Evolutionary conservation across 2,113 vertebrate species (phyloP).

Genomic region (Rostratula benghalensis): DNA sequence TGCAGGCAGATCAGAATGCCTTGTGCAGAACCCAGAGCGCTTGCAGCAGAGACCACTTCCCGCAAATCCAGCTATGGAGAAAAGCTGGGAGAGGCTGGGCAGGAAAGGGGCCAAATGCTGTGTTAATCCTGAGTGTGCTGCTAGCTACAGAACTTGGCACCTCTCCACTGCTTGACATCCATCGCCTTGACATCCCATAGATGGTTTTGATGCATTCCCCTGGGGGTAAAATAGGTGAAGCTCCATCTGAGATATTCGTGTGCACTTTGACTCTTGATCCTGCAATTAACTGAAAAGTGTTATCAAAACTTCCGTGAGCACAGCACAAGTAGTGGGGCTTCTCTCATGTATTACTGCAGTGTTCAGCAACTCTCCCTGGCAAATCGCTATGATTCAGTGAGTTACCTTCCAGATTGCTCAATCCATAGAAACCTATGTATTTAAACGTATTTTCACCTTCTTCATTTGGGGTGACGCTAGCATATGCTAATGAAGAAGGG

Average conservation of each 20-base stretch:
- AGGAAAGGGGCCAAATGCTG: background rate
- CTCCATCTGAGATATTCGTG: background rate
- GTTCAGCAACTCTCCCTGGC: background rate
- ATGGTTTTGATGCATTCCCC: background rate
- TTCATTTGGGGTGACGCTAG: background rate
- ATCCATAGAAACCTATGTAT: background rate
- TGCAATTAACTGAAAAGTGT: accelerated
- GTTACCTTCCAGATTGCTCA: background rate
- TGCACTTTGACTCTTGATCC: background rate
- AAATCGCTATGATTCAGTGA: background rate
- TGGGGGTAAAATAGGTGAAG: background rate
- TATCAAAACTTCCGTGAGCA: background rate
- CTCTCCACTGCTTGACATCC: background rate
- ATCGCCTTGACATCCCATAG: background rate
- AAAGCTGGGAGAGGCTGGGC: background rate
- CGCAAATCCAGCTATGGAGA: background rate
- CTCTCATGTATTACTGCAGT: background rate
- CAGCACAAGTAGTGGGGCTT: background rate
- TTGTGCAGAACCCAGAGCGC: background rate
- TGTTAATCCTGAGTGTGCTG: background rate
- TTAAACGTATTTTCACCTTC: background rate
- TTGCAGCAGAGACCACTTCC: background rate
- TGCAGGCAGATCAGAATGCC: background rate
- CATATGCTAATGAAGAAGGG: background rate
- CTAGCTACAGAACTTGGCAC: background rate